A percentile compares a stretch with the other conserved stretches of the same genome.
These are phyloP conservation scores for Hippolais icterina DNA, from an alignment of 2,113 vertebrate genomes.

Conservation along the genomic window DNA sequence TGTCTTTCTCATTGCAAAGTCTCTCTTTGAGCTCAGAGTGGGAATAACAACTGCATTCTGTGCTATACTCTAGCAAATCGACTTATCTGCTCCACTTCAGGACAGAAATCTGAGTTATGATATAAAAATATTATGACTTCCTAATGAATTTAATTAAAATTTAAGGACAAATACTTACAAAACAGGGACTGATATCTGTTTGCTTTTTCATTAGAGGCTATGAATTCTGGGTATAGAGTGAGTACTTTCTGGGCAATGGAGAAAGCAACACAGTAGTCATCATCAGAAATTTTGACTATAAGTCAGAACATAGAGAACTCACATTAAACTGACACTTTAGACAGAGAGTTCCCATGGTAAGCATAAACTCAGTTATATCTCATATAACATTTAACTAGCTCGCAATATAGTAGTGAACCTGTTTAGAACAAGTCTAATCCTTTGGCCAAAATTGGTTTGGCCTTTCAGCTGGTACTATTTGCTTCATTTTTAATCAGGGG, in stretches of 20 bases:
- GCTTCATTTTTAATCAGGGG: background rate
- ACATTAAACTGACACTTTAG: background rate
- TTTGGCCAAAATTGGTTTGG: background rate
- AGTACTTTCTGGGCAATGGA: background rate
- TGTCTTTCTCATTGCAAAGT: background rate
- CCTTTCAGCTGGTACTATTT: background rate
- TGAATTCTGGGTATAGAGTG: background rate
- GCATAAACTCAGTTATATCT: background rate
- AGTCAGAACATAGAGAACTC: background rate
- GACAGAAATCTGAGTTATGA: background rate
- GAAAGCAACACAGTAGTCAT: rapidly evolving
- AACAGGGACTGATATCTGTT: background rate
- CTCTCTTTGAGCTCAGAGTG: background rate
- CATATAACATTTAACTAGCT: background rate
- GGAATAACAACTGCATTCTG: background rate
- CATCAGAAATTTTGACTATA: background rate
- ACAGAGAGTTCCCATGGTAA: background rate
- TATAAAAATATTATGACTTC: background rate
- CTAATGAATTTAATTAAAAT: background rate
- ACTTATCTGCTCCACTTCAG: background rate
- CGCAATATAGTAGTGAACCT: background rate
- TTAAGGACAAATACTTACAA: background rate
- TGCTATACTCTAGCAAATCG: background rate
- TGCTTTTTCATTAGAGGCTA: background rate
- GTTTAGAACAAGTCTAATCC: background rate